Evolutionary conservation across 2,888 invertebrate species (phyloP).

Genomic region (Idaea straminata): DNA sequence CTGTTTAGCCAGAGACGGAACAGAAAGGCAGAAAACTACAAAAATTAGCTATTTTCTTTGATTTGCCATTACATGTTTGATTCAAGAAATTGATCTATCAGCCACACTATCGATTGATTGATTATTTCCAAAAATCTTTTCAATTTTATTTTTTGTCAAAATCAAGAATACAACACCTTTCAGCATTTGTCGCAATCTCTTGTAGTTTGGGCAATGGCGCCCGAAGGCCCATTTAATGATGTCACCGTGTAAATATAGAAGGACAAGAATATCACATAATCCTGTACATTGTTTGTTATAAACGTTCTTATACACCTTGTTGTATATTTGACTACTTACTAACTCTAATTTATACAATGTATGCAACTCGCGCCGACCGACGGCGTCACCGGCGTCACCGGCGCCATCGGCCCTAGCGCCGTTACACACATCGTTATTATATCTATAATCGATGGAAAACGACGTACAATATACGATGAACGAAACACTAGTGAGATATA

Average conservation of each 20-base stretch:
- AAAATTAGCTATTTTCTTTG: too few species aligned
- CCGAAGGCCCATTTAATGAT: slow-evolving; percentile 7
- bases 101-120: too few species aligned
- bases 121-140: too few species aligned
- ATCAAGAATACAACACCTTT: too few species aligned
- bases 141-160: too few species aligned
- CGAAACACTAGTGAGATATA: background rate
- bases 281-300: background rate
- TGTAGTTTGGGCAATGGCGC: too few species aligned
- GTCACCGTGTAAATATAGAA: slow-evolving; percentile 29
- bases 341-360: background rate
- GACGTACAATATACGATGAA: background rate
- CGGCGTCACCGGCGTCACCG: background rate
- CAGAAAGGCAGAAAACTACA: too few species aligned
- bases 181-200: too few species aligned
- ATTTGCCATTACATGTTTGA: too few species aligned
- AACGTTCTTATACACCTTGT: background rate
- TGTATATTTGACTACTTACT: background rate
- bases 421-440: background rate
- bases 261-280: background rate
- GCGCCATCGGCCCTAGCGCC: background rate
- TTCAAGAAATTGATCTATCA: too few species aligned
- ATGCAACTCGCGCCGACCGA: background rate
- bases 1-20: too few species aligned
- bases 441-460: background rate